Conservation (phyloP, 2,888 invertebrate species). For the Tetranychus truncatus region DNA sequence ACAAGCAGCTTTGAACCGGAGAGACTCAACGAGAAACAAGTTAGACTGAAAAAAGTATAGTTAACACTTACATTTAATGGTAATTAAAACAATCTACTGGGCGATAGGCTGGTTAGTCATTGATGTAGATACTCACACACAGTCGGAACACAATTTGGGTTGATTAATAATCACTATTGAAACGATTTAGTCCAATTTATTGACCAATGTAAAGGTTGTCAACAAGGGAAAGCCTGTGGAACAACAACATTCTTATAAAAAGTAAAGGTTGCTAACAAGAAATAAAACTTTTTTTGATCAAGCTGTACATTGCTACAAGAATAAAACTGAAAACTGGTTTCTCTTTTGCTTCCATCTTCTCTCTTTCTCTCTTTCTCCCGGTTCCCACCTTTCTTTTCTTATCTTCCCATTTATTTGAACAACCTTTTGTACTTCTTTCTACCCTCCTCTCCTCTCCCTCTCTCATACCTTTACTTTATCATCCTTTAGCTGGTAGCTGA, state of each 20-base stretch:
- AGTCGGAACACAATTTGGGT: too few relatives aligned
- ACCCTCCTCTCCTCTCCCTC: constrained; percentile 13
- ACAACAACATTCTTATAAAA: neutral
- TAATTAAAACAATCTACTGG: neutral
- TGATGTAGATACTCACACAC: too few relatives aligned
- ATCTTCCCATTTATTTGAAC: neutral
- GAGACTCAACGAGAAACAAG: neutral
- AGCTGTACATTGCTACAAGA: neutral
- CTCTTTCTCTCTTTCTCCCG: neutral
- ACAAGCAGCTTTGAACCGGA: neutral
- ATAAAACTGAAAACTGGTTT: neutral
- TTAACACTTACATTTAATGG: neutral
- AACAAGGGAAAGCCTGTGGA: neutral
- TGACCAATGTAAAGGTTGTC: too few relatives aligned
- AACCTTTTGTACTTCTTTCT: neutral
- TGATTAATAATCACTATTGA: too few relatives aligned
- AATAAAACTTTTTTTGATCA: neutral
- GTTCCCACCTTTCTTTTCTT: neutral
- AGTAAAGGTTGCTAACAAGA: neutral
- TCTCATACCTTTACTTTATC: neutral
- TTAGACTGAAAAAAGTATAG: neutral
- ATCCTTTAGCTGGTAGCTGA: neutral
- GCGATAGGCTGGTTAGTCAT: neutral
- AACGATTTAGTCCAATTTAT: too few relatives aligned
- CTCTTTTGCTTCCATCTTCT: neutral